Evolutionary conservation across 2,113 vertebrate genomes (phyloP).

Genomic region (Crotalus horridus): DNA sequence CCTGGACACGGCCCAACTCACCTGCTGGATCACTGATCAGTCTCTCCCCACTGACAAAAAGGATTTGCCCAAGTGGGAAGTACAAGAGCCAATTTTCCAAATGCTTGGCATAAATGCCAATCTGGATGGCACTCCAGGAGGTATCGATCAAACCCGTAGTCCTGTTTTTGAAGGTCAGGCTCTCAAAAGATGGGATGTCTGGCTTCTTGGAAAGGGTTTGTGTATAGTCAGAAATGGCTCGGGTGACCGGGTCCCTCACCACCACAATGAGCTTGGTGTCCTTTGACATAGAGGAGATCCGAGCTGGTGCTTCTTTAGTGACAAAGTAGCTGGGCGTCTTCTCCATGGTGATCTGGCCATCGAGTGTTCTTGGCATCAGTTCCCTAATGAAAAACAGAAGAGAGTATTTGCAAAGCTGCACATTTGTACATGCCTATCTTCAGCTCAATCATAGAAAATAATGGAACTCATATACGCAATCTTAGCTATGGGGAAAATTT

Average conservation of each 20-base stretch:
- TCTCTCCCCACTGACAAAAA: slow-evolving; percentile 91
- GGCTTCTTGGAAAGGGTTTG: slow-evolving; percentile 90
- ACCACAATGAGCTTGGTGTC: slow-evolving; percentile 88
- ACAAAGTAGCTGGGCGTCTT: slow-evolving; percentile 91
- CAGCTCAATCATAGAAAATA: neutral
- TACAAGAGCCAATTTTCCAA: slow-evolving; percentile 94
- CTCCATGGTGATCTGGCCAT: slow-evolving; percentile 90
- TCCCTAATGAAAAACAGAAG: slow-evolving; percentile 63
- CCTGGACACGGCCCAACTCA: slow-evolving; percentile 92
- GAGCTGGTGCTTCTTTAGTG: slow-evolving; percentile 81
- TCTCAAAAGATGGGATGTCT: slow-evolving; percentile 89
- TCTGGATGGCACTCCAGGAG: slow-evolving; percentile 94
- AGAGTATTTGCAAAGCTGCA: neutral
- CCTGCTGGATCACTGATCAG: slow-evolving; percentile 89
- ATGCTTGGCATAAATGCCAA: slow-evolving; percentile 95
- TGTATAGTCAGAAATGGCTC: slow-evolving; percentile 88
- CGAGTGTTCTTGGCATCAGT: slow-evolving; percentile 86
- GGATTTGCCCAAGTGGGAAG: slow-evolving; percentile 87
- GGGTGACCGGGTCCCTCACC: slow-evolving; percentile 85
- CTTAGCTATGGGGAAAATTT: neutral
- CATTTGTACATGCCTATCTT: rapidly evolving
- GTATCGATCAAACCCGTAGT: slow-evolving; percentile 91
- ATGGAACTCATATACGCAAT: neutral
- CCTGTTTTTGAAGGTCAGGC: slow-evolving; percentile 91
- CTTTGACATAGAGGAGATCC: slow-evolving; percentile 84